Base-by-base conservation (phyloP, 2,888 invertebrate species). In the Spisula subtruncata region DNA sequence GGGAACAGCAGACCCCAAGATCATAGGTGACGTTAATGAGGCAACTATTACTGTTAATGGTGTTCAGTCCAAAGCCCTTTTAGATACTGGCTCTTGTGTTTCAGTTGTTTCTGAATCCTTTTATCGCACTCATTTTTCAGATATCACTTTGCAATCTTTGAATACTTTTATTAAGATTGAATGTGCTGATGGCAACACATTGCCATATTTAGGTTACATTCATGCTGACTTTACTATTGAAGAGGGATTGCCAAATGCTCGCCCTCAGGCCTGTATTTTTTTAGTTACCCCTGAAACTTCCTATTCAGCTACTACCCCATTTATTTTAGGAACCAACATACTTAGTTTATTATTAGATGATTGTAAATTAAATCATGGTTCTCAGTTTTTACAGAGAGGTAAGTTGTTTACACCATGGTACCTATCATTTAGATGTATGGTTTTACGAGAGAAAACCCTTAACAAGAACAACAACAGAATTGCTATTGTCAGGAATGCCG, bases 11-110 rank as follows among this genome's bases (percentile, higher is more conserved):
- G 82, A 25, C 25, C 51, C 80, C 32, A 35, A 35, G 41, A 35
- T 80, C 41, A 48, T 81, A 18, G 81, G 81, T 5, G 25, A 48
- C 18, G 25, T 20, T 12, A 81, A 46, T 48, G 81, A 81, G 46
- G 81, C 48, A 0, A 18, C 41, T 5, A 18, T 81, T 2, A 18
- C 4, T 48, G 12, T 81, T 12, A 81, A 81, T n/a, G 35, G 6
- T 25, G n/a, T 81, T 32, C 1, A 10, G 4, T n/a, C 81, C 10
- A 46, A 20, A 16, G 81, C 81, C 8, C 20, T 81, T 4, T 81
- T 81, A 46, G 81, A 81, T 48, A 81, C 46, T 18, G 81, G 81
- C 16, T 46, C 46, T 8, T 81, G 81, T 48, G 81, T 81, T 46
- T 46, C 46, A 48, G 12, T 81, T 8, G n/a, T 46, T 4, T 46